phyloP scores from a whole-genome alignment of 2,888 invertebrate species.

The Emmelina monodactyla region DNA sequence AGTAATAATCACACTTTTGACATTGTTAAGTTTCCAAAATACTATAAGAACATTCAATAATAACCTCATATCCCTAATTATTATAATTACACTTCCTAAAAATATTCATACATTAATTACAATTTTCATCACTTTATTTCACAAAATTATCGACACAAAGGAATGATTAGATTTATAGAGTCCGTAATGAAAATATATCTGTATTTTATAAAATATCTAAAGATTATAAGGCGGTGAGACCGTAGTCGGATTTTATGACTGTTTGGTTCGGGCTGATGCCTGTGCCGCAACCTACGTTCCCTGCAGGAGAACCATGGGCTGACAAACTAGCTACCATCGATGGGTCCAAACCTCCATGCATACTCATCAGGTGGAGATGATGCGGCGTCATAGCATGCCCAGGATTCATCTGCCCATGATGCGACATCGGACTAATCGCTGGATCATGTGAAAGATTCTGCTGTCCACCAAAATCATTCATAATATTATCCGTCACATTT shows the following conservation, averaged over 20 bases:
- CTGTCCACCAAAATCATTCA: conserved; percentile 65
- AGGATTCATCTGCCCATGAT: conserved; percentile 50
- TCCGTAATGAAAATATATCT: conserved; percentile 55
- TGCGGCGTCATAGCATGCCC: conserved; percentile 66
- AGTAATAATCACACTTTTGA: conserved; percentile 64
- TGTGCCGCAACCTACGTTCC: conserved; percentile 54
- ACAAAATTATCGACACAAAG: conserved; percentile 54
- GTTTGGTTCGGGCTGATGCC: conserved; percentile 54
- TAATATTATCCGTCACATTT: conserved; percentile 69
- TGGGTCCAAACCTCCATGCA: conserved; percentile 56
- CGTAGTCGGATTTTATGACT: conserved; percentile 87
- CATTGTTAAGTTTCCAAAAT: conserved; percentile 62
- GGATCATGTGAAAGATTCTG: conserved; percentile 53
- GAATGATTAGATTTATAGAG: conserved; percentile 55
- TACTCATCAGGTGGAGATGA: conserved; percentile 56
- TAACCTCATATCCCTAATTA: conserved; percentile 37
- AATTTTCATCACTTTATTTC: conserved; percentile 53
- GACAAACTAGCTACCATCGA: conserved; percentile 56
- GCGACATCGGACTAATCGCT: conserved; percentile 60
- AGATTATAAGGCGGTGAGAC: conserved; percentile 77
- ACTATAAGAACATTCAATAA: conserved; percentile 57
- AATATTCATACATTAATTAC: conserved; percentile 38
- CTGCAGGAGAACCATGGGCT: conserved; percentile 64
- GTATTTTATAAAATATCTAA: conserved; percentile 46
- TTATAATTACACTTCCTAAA: conserved; percentile 48